Base-by-base conservation (phyloP, 2,888 invertebrate genomes). In the Charanyca ferruginea region DNA sequence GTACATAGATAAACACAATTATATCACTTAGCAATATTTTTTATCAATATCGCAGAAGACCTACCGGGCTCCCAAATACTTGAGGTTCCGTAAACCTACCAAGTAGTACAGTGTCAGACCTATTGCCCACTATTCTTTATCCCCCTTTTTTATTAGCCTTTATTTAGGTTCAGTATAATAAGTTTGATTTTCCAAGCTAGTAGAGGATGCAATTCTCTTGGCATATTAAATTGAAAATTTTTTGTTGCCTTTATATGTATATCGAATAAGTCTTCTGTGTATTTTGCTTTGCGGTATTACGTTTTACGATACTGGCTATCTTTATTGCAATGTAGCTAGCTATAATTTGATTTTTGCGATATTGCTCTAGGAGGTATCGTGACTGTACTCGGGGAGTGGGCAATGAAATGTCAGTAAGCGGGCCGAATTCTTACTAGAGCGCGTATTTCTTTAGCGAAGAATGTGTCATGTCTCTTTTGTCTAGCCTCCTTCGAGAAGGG, bases 311-410 rank as follows among this genome's bases (percentile, higher is more conserved):
- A 75, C 55, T 54, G 61, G 68, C 66, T 70, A 83, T 80, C 78
- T 83, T 77, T 81, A 83, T 82, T 79, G 70, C 73, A 67, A 68
- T 73, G 79, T 60, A 65, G 68, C 67, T 60, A 66, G 75, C 65
- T 76, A 73, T 79, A 83, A 81, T 81, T 83, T 79, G 81, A 81
- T 83, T 83, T 74, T 63, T 67, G 53, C 44, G 71, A 83, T 80
- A 80, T 77, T 74, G 63, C 59, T 60, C 62, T 77, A 70, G 70
- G 67, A 73, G 68, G 62, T 62, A 72, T 72, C 63, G 67, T 72
- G 72, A 77, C 80, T 61, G 48, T 66, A 77, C 66, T 77, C 54
- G 63, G 59, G 57, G 65, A 79, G 71, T 66, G 65, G 65, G 77
- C 70, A 64, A 61, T 64, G 64, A 76, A 76, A 79, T 79, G 49